Evolutionary conservation across 2,888 invertebrate genomes (phyloP), one percentile per base, ranked within the genome.

Genomic region (Pasiphila rectangulata): DNA sequence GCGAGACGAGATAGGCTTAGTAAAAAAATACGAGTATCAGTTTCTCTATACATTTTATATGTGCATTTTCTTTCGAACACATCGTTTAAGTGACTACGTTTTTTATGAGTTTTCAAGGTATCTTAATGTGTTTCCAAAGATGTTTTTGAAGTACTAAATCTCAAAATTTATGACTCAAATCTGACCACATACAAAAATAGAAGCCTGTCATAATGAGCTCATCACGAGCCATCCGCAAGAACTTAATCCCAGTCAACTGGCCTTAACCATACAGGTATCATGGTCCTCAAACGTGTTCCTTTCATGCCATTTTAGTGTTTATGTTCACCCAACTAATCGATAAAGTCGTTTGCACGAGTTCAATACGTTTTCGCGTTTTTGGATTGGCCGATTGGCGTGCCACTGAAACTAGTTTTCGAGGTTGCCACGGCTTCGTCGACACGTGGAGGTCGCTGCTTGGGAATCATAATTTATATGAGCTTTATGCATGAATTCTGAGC

Each of bases 331-430:
- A 7, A 17, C 2, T 35, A 34, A 34, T 19, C 13, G 30, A 6
- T 15, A 30, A 21, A 30, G 3, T 30, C 3, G 10, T 29, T 27
- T 15, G 38, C 12, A 19, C 17, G 7, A 13, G 3, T 15, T 29
- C 10, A 4, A 35, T 37, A 32, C 41, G 43, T 12, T 43, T 50
- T 12, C 40, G 36, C 50, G 43, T 45, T 35, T 44, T 47, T 32
- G 16, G 36, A 51, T 51, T 21, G 21, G 21, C 21, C 49, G 57
- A 53, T 51, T 42, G 35, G 46, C 52, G 36, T 53, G 53, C 27
- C 40, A 24, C 42, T 41, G 46, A 45, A 47, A 50, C 50, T 41
- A 41, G 49, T 50, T 47, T 50, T 54, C 36, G 46, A 56, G 52
- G 52, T 48, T 52, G 39, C 17, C 38, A 49, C 9, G 35, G 46